Conservation (phyloP, 2,113 vertebrate genomes). For the Bubalus kerabau region DNA sequence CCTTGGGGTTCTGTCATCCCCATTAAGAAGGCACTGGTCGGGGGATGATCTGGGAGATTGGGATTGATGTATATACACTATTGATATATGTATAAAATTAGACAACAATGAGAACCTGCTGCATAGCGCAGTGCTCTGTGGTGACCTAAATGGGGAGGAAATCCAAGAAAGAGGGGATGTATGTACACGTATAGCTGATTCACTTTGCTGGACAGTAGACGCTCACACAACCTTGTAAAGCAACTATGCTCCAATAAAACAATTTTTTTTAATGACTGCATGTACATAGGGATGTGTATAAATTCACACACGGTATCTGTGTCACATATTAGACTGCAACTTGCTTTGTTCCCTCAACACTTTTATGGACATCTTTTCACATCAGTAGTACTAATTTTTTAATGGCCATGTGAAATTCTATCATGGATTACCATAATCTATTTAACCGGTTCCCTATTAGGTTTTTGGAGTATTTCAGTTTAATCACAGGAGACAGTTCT, state of each 20-base stretch:
- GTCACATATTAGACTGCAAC: not conserved
- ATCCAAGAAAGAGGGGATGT: not conserved
- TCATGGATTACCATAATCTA: not conserved
- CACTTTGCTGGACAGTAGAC: not conserved
- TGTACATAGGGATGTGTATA: not conserved
- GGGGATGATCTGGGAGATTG: not conserved
- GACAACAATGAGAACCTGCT: not conserved
- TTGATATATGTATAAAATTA: not conserved
- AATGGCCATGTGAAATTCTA: not conserved
- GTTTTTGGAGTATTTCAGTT: not conserved
- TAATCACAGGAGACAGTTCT: not conserved
- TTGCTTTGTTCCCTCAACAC: not conserved
- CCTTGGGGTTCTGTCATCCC: not conserved
- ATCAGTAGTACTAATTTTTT: not conserved
- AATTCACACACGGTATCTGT: rapidly evolving
- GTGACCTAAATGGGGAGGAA: not conserved
- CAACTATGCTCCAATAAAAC: not conserved
- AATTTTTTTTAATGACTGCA: not conserved
- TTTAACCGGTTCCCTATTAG: not conserved
- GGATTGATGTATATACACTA: not conserved
- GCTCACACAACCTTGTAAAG: not conserved
- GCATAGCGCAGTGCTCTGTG: not conserved
- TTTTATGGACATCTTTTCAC: not conserved
- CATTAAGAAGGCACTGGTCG: not conserved
- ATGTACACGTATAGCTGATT: not conserved